phyloP scores from a whole-genome alignment of 2,797 vertebrate genomes.

The Pipistrellus kuhlii region DNA sequence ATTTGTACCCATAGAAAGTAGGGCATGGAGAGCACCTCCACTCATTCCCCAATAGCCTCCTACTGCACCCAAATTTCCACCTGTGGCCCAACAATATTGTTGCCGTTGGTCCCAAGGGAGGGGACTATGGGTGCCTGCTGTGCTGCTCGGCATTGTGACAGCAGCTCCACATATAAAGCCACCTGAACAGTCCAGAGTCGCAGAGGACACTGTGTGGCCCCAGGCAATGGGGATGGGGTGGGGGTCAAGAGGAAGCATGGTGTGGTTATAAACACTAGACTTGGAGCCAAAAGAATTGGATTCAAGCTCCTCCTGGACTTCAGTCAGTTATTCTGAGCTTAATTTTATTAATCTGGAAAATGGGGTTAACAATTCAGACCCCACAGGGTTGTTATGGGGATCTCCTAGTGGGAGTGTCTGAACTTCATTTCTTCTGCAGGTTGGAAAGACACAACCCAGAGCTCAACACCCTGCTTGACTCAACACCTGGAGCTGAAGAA shows the following conservation, averaged over 20 bases:
- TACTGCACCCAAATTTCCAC: neutral
- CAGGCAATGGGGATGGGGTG: too few relatives aligned
- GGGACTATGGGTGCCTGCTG: neutral
- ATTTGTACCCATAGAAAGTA: neutral
- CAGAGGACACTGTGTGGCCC: neutral
- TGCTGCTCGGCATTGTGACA: neutral
- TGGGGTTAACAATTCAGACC: neutral
- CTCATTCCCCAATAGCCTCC: neutral
- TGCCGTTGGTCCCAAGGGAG: neutral
- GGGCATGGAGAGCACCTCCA: neutral
- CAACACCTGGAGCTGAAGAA: conserved; percentile 68
- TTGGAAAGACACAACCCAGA: neutral
- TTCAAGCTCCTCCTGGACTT: neutral
- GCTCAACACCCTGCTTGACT: neutral
- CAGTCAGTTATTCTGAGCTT: neutral
- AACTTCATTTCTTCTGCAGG: conserved; percentile 57
- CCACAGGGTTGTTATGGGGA: neutral
- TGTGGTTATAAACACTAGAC: neutral
- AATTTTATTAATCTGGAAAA: neutral
- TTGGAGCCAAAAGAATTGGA: neutral
- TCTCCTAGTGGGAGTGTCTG: neutral
- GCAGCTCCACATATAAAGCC: neutral
- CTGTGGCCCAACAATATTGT: neutral
- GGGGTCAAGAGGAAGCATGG: neutral
- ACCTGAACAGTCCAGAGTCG: neutral